Evolutionary conservation across 2,113 vertebrate genomes (phyloP).

Genomic region (Sceloporus undulatus): DNA sequence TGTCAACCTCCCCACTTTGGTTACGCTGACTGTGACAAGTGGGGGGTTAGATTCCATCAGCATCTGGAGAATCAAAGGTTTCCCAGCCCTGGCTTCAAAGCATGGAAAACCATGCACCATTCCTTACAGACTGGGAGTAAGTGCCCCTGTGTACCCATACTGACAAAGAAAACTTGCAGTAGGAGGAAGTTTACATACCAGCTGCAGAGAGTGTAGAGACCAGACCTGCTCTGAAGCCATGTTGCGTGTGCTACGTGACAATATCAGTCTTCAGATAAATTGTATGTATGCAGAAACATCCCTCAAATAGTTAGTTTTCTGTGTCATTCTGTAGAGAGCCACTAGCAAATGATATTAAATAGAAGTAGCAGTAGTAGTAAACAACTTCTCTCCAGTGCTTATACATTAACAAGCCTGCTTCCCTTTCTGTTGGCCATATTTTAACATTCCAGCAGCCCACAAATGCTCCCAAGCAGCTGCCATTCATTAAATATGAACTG

Average conservation of each 20-base stretch:
- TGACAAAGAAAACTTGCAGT: background rate
- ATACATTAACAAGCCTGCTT: slow-evolving; percentile 28
- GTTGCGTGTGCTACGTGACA: background rate
- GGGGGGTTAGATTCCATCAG: too few species aligned
- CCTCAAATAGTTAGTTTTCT: background rate
- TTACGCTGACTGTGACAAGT: background rate
- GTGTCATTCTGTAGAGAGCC: slow-evolving; percentile 1
- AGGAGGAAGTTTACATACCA: background rate
- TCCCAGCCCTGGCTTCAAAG: background rate
- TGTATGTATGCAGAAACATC: background rate
- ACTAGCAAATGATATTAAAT: slow-evolving; percentile 13
- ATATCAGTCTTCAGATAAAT: slow-evolving; percentile 1
- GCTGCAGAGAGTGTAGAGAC: background rate
- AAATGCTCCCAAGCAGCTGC: slow-evolving; percentile 19
- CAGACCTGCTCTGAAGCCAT: background rate
- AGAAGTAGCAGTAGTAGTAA: slow-evolving; percentile 33
- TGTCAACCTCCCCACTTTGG: background rate
- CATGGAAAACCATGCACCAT: background rate
- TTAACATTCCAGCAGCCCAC: slow-evolving; percentile 32
- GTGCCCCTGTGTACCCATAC: background rate
- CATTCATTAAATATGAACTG: slow-evolving; percentile 30
- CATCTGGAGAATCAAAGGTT: background rate
- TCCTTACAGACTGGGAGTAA: background rate
- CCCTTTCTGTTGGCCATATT: slow-evolving; percentile 31
- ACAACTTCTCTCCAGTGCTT: slow-evolving; percentile 24